Conservation (phyloP, 2,113 vertebrate species). For the Haemorhous mexicanus region DNA sequence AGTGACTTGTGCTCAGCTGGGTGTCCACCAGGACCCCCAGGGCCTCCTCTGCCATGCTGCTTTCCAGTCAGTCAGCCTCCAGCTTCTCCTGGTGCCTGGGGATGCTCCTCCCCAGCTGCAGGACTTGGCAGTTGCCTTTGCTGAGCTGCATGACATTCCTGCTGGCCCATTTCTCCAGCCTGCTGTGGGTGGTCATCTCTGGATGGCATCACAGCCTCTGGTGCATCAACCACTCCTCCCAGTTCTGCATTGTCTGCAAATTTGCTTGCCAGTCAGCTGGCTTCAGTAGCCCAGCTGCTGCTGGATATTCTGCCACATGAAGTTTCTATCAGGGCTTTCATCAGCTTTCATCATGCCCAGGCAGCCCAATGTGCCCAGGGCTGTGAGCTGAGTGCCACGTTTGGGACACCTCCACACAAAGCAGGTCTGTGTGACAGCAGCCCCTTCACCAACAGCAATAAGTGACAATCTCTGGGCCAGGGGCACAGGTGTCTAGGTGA, state of each 20-base stretch:
- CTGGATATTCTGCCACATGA: neutral
- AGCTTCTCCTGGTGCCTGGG: neutral
- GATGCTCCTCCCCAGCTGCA: neutral
- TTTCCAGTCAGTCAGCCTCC: neutral
- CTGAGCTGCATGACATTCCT: neutral
- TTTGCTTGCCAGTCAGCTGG: neutral
- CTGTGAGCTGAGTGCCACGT: neutral
- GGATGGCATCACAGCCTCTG: neutral
- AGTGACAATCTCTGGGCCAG: neutral
- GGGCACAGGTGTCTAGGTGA: neutral
- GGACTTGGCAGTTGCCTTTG: neutral
- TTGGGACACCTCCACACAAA: neutral
- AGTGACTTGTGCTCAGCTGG: neutral
- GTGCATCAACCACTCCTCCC: neutral
- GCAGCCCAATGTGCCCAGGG: neutral
- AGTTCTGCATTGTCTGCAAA: neutral
- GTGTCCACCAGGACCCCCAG: neutral
- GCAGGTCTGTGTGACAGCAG: neutral
- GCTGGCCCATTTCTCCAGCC: neutral
- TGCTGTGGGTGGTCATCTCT: fast-evolving
- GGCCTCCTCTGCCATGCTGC: neutral
- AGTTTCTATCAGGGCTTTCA: neutral
- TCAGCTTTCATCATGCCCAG: fast-evolving
- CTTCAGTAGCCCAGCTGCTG: neutral
- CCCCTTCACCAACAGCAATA: neutral